Evolutionary conservation across 2,113 vertebrate genomes (phyloP).

Genomic region (Protobothrops mucrosquamatus): DNA sequence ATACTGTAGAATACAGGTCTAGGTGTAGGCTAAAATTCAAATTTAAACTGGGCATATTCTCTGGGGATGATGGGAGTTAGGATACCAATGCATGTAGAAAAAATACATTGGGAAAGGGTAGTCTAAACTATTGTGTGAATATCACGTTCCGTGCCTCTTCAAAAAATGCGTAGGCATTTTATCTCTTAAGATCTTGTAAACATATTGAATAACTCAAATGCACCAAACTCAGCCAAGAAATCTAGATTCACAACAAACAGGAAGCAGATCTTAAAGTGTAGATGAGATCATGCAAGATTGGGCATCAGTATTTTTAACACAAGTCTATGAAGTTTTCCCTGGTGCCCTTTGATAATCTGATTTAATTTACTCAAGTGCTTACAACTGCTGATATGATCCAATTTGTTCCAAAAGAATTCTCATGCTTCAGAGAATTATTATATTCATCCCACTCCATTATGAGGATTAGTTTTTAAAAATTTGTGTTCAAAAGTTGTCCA

Average conservation of each 20-base stretch:
- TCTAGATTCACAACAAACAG: slow-evolving; percentile 45
- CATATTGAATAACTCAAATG: slow-evolving; percentile 81
- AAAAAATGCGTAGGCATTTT: slow-evolving; percentile 81
- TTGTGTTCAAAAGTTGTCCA: neutral
- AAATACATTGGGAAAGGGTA: neutral
- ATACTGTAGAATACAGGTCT: neutral
- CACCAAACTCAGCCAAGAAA: slow-evolving; percentile 78
- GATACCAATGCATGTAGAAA: neutral
- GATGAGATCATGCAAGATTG: slow-evolving; percentile 49
- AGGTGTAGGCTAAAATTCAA: neutral
- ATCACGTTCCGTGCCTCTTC: slow-evolving; percentile 49
- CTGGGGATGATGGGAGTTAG: neutral
- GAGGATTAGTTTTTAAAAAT: neutral
- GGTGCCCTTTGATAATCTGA: neutral
- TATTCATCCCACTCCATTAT: neutral
- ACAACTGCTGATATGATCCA: neutral
- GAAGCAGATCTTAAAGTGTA: slow-evolving; percentile 65
- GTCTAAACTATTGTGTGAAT: neutral
- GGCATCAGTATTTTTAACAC: slow-evolving; percentile 1
- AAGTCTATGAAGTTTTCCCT: neutral
- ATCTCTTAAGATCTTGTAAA: slow-evolving; percentile 80
- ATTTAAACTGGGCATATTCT: neutral
- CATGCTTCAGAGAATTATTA: neutral
- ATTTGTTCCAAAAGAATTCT: neutral
- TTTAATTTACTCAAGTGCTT: slow-evolving; percentile 18